Percentiles rank a stretch among this genome's conserved stretches.
phyloP scores from a whole-genome alignment of 2,797 vertebrate species.

The Glossophaga mutica region DNA sequence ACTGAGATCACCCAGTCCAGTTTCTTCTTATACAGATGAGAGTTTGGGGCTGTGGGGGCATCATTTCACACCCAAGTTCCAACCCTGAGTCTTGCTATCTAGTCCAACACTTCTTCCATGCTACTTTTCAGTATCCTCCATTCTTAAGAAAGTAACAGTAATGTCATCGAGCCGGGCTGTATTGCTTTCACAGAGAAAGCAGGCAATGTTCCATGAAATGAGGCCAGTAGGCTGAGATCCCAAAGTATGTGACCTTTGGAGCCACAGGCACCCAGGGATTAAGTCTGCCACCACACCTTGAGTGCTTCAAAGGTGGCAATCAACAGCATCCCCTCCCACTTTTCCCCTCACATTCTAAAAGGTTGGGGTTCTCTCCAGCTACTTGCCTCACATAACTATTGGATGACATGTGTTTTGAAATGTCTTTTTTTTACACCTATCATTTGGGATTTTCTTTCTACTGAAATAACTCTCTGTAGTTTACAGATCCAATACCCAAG shows the following conservation, averaged over 20 bases:
- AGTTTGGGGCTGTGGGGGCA: not conserved
- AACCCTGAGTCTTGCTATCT: not conserved
- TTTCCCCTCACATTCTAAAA: not conserved
- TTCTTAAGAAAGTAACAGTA: conserved; percentile 27
- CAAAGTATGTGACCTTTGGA: conserved; percentile 58
- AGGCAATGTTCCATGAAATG: conserved; percentile 37
- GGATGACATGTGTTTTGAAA: not conserved
- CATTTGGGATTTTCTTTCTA: conserved; percentile 19
- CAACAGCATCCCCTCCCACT: not conserved
- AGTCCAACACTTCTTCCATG: not conserved
- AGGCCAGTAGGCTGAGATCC: not conserved
- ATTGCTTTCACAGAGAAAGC: conserved; percentile 23
- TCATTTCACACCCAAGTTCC: not conserved
- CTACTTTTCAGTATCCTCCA: not conserved
- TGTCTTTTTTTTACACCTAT: conserved; percentile 8
- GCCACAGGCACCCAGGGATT: not conserved
- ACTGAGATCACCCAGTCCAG: not conserved
- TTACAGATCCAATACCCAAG: not conserved
- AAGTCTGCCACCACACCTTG: not conserved
- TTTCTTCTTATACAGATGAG: not conserved
- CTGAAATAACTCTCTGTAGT: not conserved
- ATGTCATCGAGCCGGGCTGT: not conserved
- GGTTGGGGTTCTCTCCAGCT: not conserved
- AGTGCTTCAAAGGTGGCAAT: not conserved
- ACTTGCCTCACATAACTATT: not conserved